Conservation (phyloP, 2,888 invertebrate genomes). For the Sericinus montela region DNA sequence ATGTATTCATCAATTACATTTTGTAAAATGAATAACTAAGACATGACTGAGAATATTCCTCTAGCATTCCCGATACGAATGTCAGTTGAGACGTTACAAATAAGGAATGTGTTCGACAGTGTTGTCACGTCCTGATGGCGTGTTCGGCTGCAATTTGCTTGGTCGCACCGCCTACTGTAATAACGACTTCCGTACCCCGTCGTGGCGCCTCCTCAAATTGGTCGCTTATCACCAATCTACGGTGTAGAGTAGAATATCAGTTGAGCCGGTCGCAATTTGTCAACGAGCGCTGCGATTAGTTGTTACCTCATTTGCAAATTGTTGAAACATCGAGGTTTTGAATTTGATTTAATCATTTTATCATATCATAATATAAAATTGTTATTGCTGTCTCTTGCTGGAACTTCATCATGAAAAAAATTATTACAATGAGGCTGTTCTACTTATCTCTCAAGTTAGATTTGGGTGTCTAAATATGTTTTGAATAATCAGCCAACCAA, state of each 20-base stretch:
- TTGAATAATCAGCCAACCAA: too few species aligned
- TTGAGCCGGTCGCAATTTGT: conserved; percentile 69
- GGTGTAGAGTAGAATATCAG: conserved; percentile 70
- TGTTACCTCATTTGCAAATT: conserved; percentile 46
- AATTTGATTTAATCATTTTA: too few species aligned
- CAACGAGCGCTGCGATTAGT: conserved; percentile 44
- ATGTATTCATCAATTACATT: conserved; percentile 9
- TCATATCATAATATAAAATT: too few species aligned
- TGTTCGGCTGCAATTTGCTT: conserved; percentile 72
- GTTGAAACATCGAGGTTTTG: too few species aligned
- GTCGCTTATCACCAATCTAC: conserved; percentile 79
- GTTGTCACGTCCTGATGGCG: conserved; percentile 77
- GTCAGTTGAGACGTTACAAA: conserved; percentile 72
- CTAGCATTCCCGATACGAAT: conserved; percentile 52
- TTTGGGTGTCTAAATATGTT: too few species aligned
- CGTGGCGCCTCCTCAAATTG: conserved; percentile 78
- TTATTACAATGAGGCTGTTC: too few species aligned
- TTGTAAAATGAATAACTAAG: not conserved
- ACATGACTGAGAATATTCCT: conserved; percentile 41
- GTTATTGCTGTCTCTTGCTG: too few species aligned
- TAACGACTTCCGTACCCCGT: conserved; percentile 78
- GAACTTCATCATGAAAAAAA: too few species aligned
- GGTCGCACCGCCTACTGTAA: conserved; percentile 76
- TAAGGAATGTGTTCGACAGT: conserved; percentile 75
- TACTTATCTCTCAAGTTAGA: too few species aligned